Base-by-base conservation (phyloP, 2,797 vertebrate species). In the Xiphorhynchus erythropygius region DNA sequence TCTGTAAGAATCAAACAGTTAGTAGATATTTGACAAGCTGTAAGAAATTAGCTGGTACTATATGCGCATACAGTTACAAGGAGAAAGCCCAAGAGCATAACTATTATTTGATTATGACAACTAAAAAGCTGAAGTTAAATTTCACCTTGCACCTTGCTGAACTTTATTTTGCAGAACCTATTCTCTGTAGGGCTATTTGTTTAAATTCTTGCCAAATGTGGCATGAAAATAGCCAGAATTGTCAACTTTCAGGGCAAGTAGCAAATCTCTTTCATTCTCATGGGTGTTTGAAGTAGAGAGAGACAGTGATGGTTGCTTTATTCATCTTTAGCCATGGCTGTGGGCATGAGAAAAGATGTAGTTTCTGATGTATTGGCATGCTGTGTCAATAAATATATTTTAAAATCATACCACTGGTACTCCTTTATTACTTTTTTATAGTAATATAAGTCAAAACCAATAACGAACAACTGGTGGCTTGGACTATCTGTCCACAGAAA, bases 121-220 rank as follows among this genome's bases (percentile, higher is more conserved):
- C 41, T 57, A 68, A 92, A 94, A 80, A 75, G 5, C 22, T 41
- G 5, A 87, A 92, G 73, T 80, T 85, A 94, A 93, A 95, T 91
- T 94, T 94, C 60, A 95, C 27, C 33, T 63, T 87, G 17, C 27
- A 91, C 46, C 50, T 87, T 62, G 33, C 30, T 95, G 85, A 96
- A 93, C 55, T 93, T 93, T 84, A 49, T 93, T 84, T 91, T 91
- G 14, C 19, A 78, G 89, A 86, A 81, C 9, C 3, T 50, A 18
- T 57, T 84, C 37, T 77, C 62, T 55, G 10, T 37, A 73, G 39
- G 9, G 2, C 3, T 63, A 37, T 33, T 11, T 10, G 84, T 88
- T 55, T 80, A 6, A 18, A 56, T 76, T 82, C 39, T 73, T 93
- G 13, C 2, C 39, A 76, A 64, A 33, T 21, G 13, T 32, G 35